A percentile compares a stretch with the other conserved stretches of the same genome.
phyloP scores from a whole-genome alignment of 2,113 vertebrate genomes.

The Dipodomys merriami region DNA sequence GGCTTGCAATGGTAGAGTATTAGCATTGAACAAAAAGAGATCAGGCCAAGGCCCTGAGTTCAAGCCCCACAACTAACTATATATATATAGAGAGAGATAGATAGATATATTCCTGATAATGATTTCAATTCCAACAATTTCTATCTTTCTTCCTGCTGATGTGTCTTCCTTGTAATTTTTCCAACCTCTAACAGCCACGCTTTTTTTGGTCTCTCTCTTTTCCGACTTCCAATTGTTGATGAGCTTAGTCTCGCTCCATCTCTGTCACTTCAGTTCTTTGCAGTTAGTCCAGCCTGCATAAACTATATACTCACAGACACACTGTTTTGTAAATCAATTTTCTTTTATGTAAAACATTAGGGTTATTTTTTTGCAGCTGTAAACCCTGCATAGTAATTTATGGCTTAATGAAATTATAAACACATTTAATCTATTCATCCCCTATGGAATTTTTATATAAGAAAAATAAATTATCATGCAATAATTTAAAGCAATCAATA shows the following conservation, averaged over 20 bases:
- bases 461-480: neutral
- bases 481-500: neutral
- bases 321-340: neutral
- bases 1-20: no score
- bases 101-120: no score
- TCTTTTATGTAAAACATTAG: no score
- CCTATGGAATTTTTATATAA: neutral
- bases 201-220: no score
- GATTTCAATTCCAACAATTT: no score
- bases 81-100: no score
- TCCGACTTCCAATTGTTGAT: no score
- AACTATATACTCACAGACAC: neutral
- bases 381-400: neutral
- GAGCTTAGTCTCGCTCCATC: no score
- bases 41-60: no score
- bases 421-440: neutral
- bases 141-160: no score
- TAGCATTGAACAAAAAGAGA: no score
- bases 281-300: neutral
- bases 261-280: neutral
- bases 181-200: neutral
- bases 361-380: accelerated
- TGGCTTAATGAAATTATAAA: neutral
- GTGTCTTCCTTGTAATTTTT: neutral
- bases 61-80: no score